Evolutionary conservation across 2,888 invertebrate genomes (phyloP).

Genomic region (Cosmia pyralina): DNA sequence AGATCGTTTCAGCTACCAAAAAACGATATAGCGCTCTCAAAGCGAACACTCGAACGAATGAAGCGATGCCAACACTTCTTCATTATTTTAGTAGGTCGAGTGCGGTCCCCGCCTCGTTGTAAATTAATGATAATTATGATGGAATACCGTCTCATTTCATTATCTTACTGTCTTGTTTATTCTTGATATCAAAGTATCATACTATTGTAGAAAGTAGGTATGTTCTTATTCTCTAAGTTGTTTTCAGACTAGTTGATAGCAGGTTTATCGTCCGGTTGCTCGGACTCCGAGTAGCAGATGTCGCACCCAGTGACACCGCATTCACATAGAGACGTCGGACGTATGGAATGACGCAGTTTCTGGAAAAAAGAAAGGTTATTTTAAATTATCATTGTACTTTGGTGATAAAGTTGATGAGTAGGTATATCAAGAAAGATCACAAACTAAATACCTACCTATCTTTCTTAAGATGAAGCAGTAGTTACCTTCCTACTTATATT

Average conservation of each 20-base stretch:
- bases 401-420: background rate
- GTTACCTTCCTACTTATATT: background rate
- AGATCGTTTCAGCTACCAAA: slow-evolving; percentile 20
- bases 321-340: slow-evolving; percentile 93
- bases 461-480: slow-evolving; percentile 1
- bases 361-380: slow-evolving; percentile 81
- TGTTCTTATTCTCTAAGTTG: slow-evolving; percentile 59
- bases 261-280: slow-evolving; percentile 84
- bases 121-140: slow-evolving; percentile 81
- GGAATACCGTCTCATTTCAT: slow-evolving; percentile 75
- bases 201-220: slow-evolving; percentile 62
- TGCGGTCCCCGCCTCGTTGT: slow-evolving; percentile 74
- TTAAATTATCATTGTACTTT: slow-evolving; percentile 3
- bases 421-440: slow-evolving; percentile 3
- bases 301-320: slow-evolving; percentile 95
- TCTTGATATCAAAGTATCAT: slow-evolving; percentile 76
- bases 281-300: slow-evolving; percentile 87
- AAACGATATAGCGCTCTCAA: background rate
- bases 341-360: slow-evolving; percentile 94
- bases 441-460: background rate
- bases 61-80: slow-evolving; percentile 46
- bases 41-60: slow-evolving; percentile 21
- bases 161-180: slow-evolving; percentile 80
- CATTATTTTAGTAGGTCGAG: slow-evolving; percentile 78
- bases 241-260: slow-evolving; percentile 82